Conservation (phyloP, 2,888 invertebrate genomes). For the Brachyptera risi region DNA sequence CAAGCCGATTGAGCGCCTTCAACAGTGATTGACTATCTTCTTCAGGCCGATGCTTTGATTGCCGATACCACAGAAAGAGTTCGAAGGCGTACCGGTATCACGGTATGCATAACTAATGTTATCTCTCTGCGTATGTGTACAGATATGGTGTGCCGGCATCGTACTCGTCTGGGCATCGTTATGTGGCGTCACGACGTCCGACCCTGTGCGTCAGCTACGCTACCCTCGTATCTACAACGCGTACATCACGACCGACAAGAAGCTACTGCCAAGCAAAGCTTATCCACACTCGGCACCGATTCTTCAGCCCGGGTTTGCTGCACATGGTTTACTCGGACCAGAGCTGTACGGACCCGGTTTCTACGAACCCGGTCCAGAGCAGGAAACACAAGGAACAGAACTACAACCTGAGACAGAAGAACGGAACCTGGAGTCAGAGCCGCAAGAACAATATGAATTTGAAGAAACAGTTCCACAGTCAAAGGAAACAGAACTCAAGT, state of each 20-base stretch:
- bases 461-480: no score
- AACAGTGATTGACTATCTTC: no score
- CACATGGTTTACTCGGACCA: constrained; percentile 19
- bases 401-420: not conserved
- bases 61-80: no score
- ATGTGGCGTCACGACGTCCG: constrained; percentile 31
- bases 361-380: not conserved
- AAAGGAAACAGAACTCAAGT: not conserved
- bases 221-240: constrained; percentile 77
- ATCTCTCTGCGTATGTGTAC: no score
- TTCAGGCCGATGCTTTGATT: no score
- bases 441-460: not conserved
- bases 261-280: constrained; percentile 68
- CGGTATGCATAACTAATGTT: no score
- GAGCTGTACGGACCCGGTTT: not conserved
- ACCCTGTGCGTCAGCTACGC: constrained; percentile 43
- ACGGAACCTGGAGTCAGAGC: not conserved
- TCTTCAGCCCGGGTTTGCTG: constrained; percentile 28
- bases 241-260: constrained; percentile 71
- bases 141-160: no score
- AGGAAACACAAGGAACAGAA: not conserved
- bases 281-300: constrained; percentile 51
- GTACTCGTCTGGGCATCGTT: no score
- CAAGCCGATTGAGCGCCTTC: no score
- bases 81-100: no score